Base-by-base conservation (phyloP, 2,888 invertebrate species). In the Acrobasis repandana region DNA sequence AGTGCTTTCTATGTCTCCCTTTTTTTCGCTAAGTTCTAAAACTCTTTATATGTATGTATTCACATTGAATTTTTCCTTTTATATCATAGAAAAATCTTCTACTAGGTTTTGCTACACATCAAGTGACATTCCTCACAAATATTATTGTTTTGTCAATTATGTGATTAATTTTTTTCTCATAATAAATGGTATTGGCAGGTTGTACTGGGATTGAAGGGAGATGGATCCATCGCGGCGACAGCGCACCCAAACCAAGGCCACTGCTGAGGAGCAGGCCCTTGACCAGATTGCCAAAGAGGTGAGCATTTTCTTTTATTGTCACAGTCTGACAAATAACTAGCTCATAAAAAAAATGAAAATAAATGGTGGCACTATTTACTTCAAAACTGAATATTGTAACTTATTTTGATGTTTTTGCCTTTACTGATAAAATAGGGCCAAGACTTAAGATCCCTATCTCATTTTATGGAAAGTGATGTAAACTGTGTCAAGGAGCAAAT, bases 201-300 rank as follows among this genome's bases (percentile, higher is more conserved):
- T 68, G 71, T 74, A 71, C 68, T 79, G 77, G 69, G 79, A 76
- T 70, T 72, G 71, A 72, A 72, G 65, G 72, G 83, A 79, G 74
- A 92, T 92, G 91, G 91, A 92, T 76, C 85, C 92, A 65, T 92
- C 92, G 73, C 93, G 97, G 88, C 94, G 96, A 93, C 94, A 97
- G 93, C 94, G 96, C 93, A 95, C 96, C 88, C 90, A 93, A 71
- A 94, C 96, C 70, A 96, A 97, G 90, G 96, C 97, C 77, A 96
- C 97, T 58, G 98, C 98, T n/a, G 99, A 99, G 91, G 98, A 99
- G 92, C 98, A 98, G 86, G 98, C 98, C 57, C 94, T 99, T 63
- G 98, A 98, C 92, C 97, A 97, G 92, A 98, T 99, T 73, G 98
- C 98, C 59, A 97, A 97, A 94, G 98, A 99, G 97, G 99, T 98